Evolutionary conservation across 2,888 invertebrate species (phyloP), one percentile per base, ranked within the genome.

Genomic region (Acheta domesticus): DNA sequence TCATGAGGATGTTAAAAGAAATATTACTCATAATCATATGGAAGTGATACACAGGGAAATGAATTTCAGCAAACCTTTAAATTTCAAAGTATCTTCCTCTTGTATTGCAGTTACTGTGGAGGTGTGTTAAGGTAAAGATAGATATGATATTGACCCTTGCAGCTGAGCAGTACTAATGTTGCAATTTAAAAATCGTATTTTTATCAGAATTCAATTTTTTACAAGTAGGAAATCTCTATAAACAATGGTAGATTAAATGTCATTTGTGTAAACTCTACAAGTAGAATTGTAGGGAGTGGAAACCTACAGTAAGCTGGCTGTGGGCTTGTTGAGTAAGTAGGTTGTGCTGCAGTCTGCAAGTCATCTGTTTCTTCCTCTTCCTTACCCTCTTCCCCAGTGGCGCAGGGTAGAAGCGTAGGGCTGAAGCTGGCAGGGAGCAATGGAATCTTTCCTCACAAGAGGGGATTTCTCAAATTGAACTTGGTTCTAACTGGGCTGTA

Each of bases 341-440:
- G 62, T 62, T 11, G 62, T n/a, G n/a, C 62, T 62, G 16, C 36
- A 36, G n/a, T 62, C 62, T 62, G 62, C 62, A 62, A 19, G 62
- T n/a, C 62, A 62, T 62, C 62, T 62, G 62, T 62, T 62, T 62
- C 62, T 62, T 62, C 62, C 62, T 62, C 62, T 62, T 62, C 62
- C n/a, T n/a, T 62, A 62, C 62, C 62, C n/a, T 62, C 62, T 62
- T 62, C 62, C 62, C n/a, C 62, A 19, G 14, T 62, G 62, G 62
- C 14, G 62, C 14, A 19, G 62, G 14, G 62, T 14, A 62, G 62
- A 62, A n/a, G 62, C n/a, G 14, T 19, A 14, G n/a, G 62, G 4
- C 62, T 62, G 62, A 62, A 14, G n/a, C 62, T 62, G 62, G 62
- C 62, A 62, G 62, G 62, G 62, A 62, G 62, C 62, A 62, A 62